Evolutionary conservation across 2,888 invertebrate species (phyloP).

Genomic region (Tipula lateralis): DNA sequence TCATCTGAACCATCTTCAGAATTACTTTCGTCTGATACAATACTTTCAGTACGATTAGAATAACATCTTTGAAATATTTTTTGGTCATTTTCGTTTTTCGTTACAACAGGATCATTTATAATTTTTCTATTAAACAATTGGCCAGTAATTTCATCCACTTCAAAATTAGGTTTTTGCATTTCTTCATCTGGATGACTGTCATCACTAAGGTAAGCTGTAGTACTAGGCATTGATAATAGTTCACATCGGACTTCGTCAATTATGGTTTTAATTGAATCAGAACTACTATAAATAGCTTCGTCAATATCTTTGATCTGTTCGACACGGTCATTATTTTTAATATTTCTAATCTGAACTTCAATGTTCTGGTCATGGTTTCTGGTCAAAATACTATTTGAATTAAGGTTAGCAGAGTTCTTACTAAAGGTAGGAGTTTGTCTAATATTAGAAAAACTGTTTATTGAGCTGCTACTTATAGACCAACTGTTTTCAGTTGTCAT

Average conservation of each 20-base stretch:
- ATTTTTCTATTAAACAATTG: background rate
- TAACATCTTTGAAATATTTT: background rate
- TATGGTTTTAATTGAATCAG: conserved; percentile 40
- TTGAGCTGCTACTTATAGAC: background rate
- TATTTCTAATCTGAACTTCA: background rate
- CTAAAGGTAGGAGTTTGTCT: background rate
- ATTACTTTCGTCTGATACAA: background rate
- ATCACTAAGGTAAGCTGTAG: conserved; percentile 15
- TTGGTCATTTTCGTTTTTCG: background rate
- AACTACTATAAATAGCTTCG: conserved; percentile 6
- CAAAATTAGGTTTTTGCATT: background rate
- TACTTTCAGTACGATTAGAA: background rate
- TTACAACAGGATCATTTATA: background rate
- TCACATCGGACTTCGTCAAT: conserved; percentile 40
- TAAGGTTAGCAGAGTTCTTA: background rate
- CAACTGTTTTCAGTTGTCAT: background rate
- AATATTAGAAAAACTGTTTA: background rate
- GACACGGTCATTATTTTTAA: background rate
- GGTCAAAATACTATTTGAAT: too few species aligned
- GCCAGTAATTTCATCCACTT: background rate
- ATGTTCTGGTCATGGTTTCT: background rate
- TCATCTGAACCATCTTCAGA: conserved; percentile 33
- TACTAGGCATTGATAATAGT: conserved; percentile 35
- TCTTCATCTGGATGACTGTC: background rate
- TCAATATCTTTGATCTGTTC: conserved; percentile 32